Conservation (phyloP, 2,797 vertebrate species). For the Streptopelia turtur region DNA sequence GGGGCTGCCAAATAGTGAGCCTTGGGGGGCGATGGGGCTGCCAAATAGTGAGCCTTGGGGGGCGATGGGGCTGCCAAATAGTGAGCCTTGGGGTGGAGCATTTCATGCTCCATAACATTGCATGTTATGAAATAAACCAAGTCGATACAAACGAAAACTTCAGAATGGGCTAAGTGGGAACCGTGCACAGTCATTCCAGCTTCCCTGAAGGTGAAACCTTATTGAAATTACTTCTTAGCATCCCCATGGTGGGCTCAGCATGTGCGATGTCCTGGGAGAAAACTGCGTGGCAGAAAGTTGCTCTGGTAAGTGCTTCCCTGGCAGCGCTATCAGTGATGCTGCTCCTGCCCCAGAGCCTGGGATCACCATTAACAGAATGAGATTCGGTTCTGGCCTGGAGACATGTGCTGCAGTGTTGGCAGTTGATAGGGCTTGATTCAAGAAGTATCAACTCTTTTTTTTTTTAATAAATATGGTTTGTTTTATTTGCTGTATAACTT, state of each 20-base stretch:
- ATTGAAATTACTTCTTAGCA: background rate
- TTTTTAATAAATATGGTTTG: background rate
- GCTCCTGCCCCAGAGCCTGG: background rate
- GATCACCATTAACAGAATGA: background rate
- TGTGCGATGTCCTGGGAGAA: background rate
- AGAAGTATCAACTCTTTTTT: background rate
- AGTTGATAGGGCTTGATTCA: background rate
- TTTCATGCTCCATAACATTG: no score
- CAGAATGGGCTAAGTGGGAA: fast-evolving
- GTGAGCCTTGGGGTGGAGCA: no score
- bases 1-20: no score
- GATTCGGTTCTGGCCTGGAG: fast-evolving
- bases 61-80: no score
- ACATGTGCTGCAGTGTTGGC: background rate
- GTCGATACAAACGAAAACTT: background rate
- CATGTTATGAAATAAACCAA: background rate
- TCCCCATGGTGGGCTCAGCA: background rate
- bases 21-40: no score
- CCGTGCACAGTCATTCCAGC: background rate
- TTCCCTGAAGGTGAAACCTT: background rate
- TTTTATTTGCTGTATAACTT: background rate
- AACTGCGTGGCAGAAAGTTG: background rate
- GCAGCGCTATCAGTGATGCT: background rate
- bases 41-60: no score
- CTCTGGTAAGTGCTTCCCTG: background rate